Base-by-base conservation (phyloP, 2,888 invertebrate genomes). In the Scrobipalpa costella region DNA sequence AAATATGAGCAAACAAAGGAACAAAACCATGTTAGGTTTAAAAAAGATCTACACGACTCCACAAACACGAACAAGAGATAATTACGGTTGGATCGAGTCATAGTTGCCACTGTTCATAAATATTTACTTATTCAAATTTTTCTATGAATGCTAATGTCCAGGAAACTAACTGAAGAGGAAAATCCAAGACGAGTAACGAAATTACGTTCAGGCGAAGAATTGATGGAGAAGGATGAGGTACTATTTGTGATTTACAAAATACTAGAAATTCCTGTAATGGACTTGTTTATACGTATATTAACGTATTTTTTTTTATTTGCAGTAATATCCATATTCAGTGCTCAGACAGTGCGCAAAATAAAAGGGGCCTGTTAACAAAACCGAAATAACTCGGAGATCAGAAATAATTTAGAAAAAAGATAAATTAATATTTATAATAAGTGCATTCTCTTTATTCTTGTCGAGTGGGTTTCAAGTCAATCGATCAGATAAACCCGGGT, bases 71-170 rank as follows among this genome's bases (percentile, higher is more conserved):
- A 50, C 19, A 50, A 50, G 6, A 50, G 19, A 50, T 50, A 50
- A 50, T 50, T 50, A 9, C 19, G 21, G 7, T 17, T 55, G 55
- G 21, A 55, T 55, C 55, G 52, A 44, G 33, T 60, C 50, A 63
- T 63, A 60, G 19, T 38, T 7, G 34, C 21, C 38, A 38, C 27
- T 40, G 50, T 50, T 63, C 21, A 52, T 61, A 52, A 63, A 60
- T 63, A 63, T 63, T 60, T 47, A 60, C 38, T 52, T 55, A 63
- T 63, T 60, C 60, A 58, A 63, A 63, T 60, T 50, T 50, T 50
- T 63, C 60, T 19, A 63, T 63, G 63, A 63, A 63, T 63, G 50
- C 38, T 36, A 63, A 60, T 57, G 57, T 21, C 38, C 17, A 11
- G 57, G 57, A 57, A 57, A 57, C 19, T 19, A 19, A 9, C 19